phyloP scores from a whole-genome alignment of 2,888 invertebrate genomes.

The Lycaena phlaeas region DNA sequence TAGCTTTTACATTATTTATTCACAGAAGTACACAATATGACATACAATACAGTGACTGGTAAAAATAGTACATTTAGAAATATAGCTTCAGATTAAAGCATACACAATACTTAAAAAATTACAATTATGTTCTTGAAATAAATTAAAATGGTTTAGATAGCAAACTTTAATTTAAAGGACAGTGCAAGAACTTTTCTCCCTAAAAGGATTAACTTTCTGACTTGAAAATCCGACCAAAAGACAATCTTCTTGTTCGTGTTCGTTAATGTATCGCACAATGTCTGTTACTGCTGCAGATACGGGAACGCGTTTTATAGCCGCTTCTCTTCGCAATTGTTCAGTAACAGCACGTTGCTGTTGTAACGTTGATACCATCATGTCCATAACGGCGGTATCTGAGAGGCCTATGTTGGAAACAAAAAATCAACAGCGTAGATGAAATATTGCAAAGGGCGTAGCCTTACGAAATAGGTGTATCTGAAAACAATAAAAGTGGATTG shows the following conservation, averaged over 20 bases:
- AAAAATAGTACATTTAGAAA: neutral
- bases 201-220: constrained; percentile 95
- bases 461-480: constrained; percentile 17
- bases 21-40: constrained; percentile 12
- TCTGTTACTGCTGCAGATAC: constrained; percentile 94
- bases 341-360: constrained; percentile 95
- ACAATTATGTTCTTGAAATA: constrained; percentile 7
- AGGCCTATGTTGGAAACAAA: constrained; percentile 84
- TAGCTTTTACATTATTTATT: constrained; percentile 7
- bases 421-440: constrained; percentile 39
- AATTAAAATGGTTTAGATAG: neutral
- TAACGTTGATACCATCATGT: constrained; percentile 93
- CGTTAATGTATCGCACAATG: constrained; percentile 91
- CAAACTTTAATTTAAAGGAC: constrained; percentile 75
- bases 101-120: neutral
- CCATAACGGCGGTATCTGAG: constrained; percentile 91
- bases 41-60: neutral
- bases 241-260: constrained; percentile 94
- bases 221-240: constrained; percentile 94
- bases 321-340: constrained; percentile 93
- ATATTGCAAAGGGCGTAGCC: constrained; percentile 63
- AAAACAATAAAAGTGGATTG: constrained; percentile 13
- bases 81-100: neutral
- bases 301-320: constrained; percentile 87
- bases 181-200: constrained; percentile 92